Evolutionary conservation across 2,888 invertebrate genomes (phyloP).

Genomic region (Cephus spinipes): DNA sequence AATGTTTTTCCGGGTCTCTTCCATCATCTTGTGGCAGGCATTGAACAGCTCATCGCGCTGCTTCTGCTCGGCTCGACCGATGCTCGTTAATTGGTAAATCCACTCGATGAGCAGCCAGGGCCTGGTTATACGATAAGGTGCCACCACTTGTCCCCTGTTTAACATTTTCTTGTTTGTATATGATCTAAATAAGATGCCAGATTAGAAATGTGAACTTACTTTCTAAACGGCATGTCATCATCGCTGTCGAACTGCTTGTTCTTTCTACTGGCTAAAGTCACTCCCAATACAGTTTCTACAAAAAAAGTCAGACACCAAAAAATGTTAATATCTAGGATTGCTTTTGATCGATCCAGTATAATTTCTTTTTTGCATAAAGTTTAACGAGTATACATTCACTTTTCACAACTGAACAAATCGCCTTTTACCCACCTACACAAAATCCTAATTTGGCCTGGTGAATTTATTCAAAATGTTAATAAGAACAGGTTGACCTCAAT

Average conservation of each 20-base stretch:
- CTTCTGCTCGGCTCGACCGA: constrained; percentile 68
- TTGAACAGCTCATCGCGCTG: constrained; percentile 60
- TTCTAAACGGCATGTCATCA: constrained; percentile 71
- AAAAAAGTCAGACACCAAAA: constrained; percentile 28
- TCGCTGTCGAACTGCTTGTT: constrained; percentile 41
- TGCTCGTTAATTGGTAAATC: constrained; percentile 69
- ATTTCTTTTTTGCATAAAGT: background rate
- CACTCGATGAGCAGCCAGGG: constrained; percentile 73
- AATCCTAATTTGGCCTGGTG: background rate
- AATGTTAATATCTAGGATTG: background rate
- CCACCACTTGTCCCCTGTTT: constrained; percentile 69
- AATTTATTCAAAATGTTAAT: background rate
- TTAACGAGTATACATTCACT: background rate
- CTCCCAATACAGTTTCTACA: constrained; percentile 70
- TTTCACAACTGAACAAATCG: background rate
- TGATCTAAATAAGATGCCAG: background rate
- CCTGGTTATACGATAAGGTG: constrained; percentile 68
- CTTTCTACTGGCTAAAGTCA: constrained; percentile 61
- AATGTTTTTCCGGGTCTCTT: constrained; percentile 38
- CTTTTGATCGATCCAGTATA: background rate
- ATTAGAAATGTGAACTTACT: constrained; percentile 60
- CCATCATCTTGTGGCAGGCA: constrained; percentile 45
- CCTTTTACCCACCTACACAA: background rate
- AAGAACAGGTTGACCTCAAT: background rate
- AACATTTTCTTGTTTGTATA: constrained; percentile 25